These are phyloP conservation scores for Oxyruncus cristatus DNA, from an alignment of 2,113 vertebrate genomes.

Conservation along the genomic window DNA sequence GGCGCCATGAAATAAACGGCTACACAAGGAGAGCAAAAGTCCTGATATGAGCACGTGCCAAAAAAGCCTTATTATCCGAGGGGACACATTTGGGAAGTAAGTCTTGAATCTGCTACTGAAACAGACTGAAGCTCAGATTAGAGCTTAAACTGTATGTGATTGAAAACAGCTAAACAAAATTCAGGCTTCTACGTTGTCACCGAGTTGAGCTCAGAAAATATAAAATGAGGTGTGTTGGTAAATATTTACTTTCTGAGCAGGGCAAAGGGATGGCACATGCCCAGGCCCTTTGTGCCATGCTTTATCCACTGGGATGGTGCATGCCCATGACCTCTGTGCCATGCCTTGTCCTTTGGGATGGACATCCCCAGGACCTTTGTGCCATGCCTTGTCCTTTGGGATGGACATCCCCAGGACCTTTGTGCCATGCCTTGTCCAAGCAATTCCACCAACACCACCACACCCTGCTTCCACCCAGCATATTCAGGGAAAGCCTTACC, in stretches of 20 bases:
- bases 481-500: accelerated
- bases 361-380: no score
- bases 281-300: neutral
- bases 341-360: no score
- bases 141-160: neutral
- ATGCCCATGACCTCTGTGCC: no score
- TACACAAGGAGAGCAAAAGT: neutral
- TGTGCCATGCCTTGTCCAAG: neutral
- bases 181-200: neutral
- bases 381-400: neutral
- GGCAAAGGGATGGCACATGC: neutral
- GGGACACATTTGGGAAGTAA: neutral
- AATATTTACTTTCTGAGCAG: neutral
- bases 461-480: accelerated
- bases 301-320: neutral
- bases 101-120: neutral
- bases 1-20: neutral
- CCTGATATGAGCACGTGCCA: neutral
- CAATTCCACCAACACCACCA: accelerated
- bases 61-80: neutral
- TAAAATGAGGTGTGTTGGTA: neutral
- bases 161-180: neutral
- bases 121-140: neutral
- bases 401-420: neutral
- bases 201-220: neutral